These are phyloP conservation scores for Cherax destructor DNA, from an alignment of 1,140 invertebrate species.

Conservation along the genomic window DNA sequence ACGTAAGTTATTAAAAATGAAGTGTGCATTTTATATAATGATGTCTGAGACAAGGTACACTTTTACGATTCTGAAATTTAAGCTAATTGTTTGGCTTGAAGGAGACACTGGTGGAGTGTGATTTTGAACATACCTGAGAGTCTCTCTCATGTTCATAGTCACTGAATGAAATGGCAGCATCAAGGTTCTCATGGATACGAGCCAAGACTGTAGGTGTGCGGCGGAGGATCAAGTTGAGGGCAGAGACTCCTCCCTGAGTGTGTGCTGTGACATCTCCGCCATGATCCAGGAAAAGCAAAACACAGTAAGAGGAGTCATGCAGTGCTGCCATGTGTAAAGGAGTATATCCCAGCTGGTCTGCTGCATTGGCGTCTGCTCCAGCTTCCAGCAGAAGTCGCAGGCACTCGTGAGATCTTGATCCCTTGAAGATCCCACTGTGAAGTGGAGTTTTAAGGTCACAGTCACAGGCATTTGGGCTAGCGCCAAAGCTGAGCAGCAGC, in stretches of 20 bases:
- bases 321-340: slow-evolving; percentile 90
- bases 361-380: slow-evolving; percentile 88
- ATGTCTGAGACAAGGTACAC: too few species aligned
- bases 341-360: slow-evolving; percentile 92
- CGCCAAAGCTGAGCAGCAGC: slow-evolving; percentile 81
- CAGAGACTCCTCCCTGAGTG: slow-evolving; percentile 88
- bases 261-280: slow-evolving; percentile 89
- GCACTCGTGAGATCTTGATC: slow-evolving; percentile 78
- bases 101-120: neutral
- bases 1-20: too few species aligned
- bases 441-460: slow-evolving; percentile 84
- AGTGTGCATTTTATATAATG: too few species aligned
- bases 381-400: slow-evolving; percentile 75
- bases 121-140: slow-evolving; percentile 49
- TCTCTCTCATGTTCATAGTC: slow-evolving; percentile 68
- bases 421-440: slow-evolving; percentile 86
- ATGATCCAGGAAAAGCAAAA: slow-evolving; percentile 87
- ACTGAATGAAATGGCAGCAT: slow-evolving; percentile 64
- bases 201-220: slow-evolving; percentile 69
- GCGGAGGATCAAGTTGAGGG: slow-evolving; percentile 85
- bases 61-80: too few species aligned
- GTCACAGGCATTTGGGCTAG: slow-evolving; percentile 84
- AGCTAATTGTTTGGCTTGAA: neutral
- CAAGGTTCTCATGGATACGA: slow-evolving; percentile 69
- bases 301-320: slow-evolving; percentile 88